phyloP scores from a whole-genome alignment of 2,113 vertebrate genomes.

The Aramus guarauna region DNA sequence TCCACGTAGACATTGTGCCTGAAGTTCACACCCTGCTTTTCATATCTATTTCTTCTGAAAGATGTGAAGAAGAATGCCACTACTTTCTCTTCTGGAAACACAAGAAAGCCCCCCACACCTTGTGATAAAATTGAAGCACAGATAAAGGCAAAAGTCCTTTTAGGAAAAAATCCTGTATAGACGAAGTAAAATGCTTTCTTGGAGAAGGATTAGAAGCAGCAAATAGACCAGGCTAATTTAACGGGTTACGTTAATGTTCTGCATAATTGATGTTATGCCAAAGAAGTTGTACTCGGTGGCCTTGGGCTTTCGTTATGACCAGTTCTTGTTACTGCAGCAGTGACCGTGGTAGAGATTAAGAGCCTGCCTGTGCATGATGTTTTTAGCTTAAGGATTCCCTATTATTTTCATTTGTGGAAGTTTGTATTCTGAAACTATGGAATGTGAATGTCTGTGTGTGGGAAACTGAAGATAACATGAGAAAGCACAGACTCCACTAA shows the following conservation, averaged over 20 bases:
- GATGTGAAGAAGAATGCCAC: background rate
- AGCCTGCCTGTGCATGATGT: background rate
- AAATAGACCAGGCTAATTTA: background rate
- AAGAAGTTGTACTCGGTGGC: background rate
- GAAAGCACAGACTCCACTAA: background rate
- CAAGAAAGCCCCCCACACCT: rapidly evolving
- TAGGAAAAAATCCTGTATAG: background rate
- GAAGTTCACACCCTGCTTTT: background rate
- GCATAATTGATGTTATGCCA: background rate
- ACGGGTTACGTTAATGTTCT: background rate
- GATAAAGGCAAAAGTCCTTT: background rate
- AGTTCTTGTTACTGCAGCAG: background rate
- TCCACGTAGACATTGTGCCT: background rate
- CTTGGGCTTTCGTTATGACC: background rate
- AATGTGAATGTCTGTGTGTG: background rate
- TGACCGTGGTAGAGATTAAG: background rate
- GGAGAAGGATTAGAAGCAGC: background rate
- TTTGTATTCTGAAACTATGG: background rate
- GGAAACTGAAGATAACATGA: background rate
- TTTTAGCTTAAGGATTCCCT: background rate
- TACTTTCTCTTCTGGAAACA: background rate
- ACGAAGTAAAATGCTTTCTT: background rate
- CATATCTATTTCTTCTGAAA: background rate
- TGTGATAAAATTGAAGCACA: background rate
- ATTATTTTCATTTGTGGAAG: background rate